Evolutionary conservation across 2,113 vertebrate species (phyloP), one percentile per base, ranked within the genome.

Genomic region (Myotis lucifugus): DNA sequence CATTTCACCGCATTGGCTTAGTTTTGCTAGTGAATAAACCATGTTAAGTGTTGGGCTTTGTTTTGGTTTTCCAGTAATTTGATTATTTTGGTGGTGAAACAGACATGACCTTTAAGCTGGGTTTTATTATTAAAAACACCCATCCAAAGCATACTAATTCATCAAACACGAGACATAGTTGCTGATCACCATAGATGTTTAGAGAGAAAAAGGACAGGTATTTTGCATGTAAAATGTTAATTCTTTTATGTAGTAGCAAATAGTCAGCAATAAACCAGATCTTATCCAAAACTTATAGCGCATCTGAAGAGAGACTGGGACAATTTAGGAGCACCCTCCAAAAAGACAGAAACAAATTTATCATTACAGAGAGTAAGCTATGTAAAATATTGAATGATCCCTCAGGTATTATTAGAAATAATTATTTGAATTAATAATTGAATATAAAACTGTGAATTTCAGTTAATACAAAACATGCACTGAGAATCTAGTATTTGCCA

Each of bases 351-450:
- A 66, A 88, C 0, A 37, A 4, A 37, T 66, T 95, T 95, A 85
- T 66, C 32, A 64, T 46, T 82, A 46, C 4, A 77, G 59, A 93
- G 5, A 73, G 27, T 13, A 92, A 34, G 8, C 29, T 73, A 59
- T 14, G 23, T 69, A 84, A 95, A 67, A 77, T 50, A 25, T 2
- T 78, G 14, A 79, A 85, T 70, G 46, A 21, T 87, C 17, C 19
- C 23, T 66, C 76, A 64, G n/a, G 29, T 76, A 72, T 72, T 77
- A 64, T 85, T 54, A 67, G 34, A 87, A 56, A 72, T 86, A 64
- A 64, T n/a, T 72, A n/a, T 48, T 76, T 90, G 27, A 93, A 83
- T 59, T 84, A 85, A 85, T 81, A 34, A 92, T 66, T 74, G 23
- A 85, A 72, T 18, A 87, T 56, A 79, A n/a, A 78, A 76, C 70